phyloP scores from a whole-genome alignment of 2,113 vertebrate genomes.

The Rhynchopsitta pachyrhyncha region DNA sequence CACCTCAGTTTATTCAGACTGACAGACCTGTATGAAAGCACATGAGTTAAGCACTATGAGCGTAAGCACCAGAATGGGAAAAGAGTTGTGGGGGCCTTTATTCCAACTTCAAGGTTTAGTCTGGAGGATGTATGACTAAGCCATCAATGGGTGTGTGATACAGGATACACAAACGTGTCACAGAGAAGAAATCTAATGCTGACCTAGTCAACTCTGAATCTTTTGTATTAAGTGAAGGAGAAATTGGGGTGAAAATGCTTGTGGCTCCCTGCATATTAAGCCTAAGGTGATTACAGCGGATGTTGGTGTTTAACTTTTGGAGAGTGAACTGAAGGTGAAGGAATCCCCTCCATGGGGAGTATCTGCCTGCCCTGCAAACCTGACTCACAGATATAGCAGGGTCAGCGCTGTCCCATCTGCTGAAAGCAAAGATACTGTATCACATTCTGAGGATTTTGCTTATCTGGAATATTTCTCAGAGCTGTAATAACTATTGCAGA shows the following conservation, averaged over 20 bases:
- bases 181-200: background rate
- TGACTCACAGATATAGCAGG: background rate
- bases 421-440: conserved; percentile 33
- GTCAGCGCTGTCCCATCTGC: background rate
- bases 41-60: background rate
- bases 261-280: background rate
- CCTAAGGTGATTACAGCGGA: background rate
- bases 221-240: background rate
- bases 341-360: background rate
- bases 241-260: background rate
- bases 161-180: background rate
- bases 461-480: conserved; percentile 58
- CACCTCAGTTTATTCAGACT: background rate
- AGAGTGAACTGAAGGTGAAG: background rate
- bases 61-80: background rate
- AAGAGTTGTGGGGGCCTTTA: background rate
- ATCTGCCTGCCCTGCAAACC: background rate
- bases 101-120: background rate
- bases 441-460: conserved; percentile 51
- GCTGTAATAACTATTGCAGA: conserved; percentile 48
- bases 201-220: background rate
- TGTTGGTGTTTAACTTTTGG: background rate
- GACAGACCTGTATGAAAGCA: background rate
- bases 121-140: background rate
- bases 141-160: background rate